Percentiles rank a stretch among this genome's conserved stretches.
Evolutionary conservation across 2,113 vertebrate species (phyloP).

Genomic region (Daubentonia madagascariensis): DNA sequence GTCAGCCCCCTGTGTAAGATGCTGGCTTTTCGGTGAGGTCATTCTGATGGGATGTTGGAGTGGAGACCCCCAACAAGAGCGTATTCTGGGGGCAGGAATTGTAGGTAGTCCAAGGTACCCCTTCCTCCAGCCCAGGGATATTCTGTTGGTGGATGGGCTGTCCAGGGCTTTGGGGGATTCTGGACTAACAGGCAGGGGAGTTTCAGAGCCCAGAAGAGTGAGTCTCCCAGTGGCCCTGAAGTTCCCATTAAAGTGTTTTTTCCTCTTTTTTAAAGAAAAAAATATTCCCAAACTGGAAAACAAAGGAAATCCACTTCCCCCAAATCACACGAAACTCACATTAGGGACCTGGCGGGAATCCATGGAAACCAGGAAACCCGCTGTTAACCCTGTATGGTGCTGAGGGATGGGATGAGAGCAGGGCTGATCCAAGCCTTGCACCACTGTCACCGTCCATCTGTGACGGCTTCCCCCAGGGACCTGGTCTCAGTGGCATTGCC

Average conservation of each 20-base stretch:
- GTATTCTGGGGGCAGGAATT: neutral
- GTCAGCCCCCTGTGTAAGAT: neutral
- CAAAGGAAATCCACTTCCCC: constrained; percentile 88
- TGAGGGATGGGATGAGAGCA: constrained; percentile 41
- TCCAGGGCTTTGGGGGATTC: neutral
- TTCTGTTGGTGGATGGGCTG: neutral
- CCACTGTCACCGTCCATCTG: neutral
- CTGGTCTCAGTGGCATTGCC: neutral
- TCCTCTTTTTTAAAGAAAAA: constrained; percentile 79
- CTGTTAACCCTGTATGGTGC: constrained; percentile 79
- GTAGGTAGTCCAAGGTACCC: neutral
- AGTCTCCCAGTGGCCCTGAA: constrained; percentile 59
- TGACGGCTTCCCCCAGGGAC: neutral
- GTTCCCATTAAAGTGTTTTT: constrained; percentile 82
- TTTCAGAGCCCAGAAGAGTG: constrained; percentile 36
- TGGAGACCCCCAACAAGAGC: neutral
- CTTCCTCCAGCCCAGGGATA: neutral
- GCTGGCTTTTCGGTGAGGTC: neutral
- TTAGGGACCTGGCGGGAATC: constrained; percentile 84
- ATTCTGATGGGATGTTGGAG: neutral
- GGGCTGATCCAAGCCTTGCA: neutral
- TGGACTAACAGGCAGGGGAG: neutral
- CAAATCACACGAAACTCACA: constrained; percentile 85
- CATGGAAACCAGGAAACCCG: constrained; percentile 83
- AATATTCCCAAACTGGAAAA: constrained; percentile 81